Base-by-base conservation (phyloP, 2,113 vertebrate genomes). In the Sphyrna mokarran region DNA sequence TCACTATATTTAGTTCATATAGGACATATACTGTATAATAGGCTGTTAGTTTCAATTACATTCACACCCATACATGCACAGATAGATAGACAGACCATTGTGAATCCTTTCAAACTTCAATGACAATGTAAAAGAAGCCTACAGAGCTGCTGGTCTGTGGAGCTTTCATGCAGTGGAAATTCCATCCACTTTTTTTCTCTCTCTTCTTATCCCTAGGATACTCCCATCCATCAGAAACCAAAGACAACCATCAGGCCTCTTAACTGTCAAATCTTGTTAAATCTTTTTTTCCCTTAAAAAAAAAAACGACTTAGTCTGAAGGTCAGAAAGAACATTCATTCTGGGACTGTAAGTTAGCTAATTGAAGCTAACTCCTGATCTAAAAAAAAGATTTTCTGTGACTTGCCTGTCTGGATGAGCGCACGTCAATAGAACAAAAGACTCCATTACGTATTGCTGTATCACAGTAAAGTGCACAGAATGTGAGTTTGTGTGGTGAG, bases 381-480 rank as follows among this genome's bases (percentile, higher is more conserved):
- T 97, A 97, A 97, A 40, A 97, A 96, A 97, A 97, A 97, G 96
- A 96, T 96, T 96, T 96, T 97, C 97, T 97, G 97, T 97, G 96
- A 97, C 97, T 96, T 96, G 96, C 96, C 95, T 96, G 96, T 96
- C 96, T 69, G 96, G 97, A 96, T 97, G 97, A 97, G 96, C 96
- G 96, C 96, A 96, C n/a, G 29, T 96, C 97, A 97, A 95, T 66
- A 83, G 96, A 97, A 98, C 97, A 97, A 98, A 98, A 96, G 96
- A 89, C 96, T 96, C 97, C 97, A 97, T 97, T 98, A 68, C 66
- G 66, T 68, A 97, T 96, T 96, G 97, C 97, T 97, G 97, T 97
- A 98, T 97, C 97, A 97, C 96, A 96, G 96, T 96, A 97, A 98
- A 98, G 96, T 97, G 97, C 96, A 95, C 96, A 76, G 94, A 97